phyloP scores from a whole-genome alignment of 2,113 vertebrate species.

The Meriones unguiculatus region DNA sequence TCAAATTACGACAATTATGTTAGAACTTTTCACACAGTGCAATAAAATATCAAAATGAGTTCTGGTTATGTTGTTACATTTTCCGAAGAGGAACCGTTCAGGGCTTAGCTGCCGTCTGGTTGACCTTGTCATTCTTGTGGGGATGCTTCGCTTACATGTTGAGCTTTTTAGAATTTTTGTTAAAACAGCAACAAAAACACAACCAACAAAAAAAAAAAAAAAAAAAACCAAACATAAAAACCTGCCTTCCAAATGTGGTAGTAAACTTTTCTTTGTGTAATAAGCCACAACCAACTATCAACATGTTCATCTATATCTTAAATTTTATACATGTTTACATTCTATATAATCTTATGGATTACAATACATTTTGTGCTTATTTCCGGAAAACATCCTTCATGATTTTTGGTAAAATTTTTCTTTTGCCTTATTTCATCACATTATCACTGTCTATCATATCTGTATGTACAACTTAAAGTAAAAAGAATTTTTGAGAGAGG shows the following conservation, averaged over 20 bases:
- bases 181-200: constrained; percentile 38
- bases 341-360: not conserved
- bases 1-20: not conserved
- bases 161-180: constrained; percentile 26
- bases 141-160: not conserved
- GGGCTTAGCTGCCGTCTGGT: not conserved
- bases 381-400: not conserved
- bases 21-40: not conserved
- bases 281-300: not conserved
- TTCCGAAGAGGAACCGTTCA: constrained; percentile 38
- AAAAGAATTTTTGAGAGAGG: not conserved
- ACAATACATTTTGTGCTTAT: not conserved
- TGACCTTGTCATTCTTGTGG: not conserved
- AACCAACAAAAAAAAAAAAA: no score
- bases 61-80: constrained; percentile 5
- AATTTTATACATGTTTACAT: not conserved
- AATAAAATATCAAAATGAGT: not conserved
- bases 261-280: constrained; percentile 6
- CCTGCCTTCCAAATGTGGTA: constrained; percentile 54
- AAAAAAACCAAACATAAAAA: constrained; percentile 27
- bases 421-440: not conserved
- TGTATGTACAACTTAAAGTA: not conserved
- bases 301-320: not conserved
- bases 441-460: not conserved
- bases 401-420: not conserved